Percentiles rank a stretch among this genome's conserved stretches.
Conservation (phyloP, 2,113 vertebrate genomes). For the Melanocharis versteri region DNA sequence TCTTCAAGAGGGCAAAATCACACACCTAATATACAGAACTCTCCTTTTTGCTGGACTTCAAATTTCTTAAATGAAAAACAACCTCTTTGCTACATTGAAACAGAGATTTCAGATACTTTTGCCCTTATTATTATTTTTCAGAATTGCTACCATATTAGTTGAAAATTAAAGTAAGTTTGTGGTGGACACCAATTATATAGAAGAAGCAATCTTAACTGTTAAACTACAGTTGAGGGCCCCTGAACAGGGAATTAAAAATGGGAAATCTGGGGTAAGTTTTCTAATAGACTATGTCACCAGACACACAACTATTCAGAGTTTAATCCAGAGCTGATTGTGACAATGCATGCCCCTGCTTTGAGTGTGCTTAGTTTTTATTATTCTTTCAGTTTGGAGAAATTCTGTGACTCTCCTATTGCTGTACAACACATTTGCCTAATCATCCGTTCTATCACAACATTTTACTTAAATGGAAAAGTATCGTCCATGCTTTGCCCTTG, state of each 20-base stretch:
- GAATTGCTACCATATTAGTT: neutral
- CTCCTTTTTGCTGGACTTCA: neutral
- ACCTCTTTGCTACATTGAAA: neutral
- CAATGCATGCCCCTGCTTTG: neutral
- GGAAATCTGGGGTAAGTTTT: neutral
- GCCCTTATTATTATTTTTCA: neutral
- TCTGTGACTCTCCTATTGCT: neutral
- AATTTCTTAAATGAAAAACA: neutral
- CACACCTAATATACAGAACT: neutral
- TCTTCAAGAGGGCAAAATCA: neutral
- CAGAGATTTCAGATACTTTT: neutral
- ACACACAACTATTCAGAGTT: neutral
- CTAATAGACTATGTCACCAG: neutral
- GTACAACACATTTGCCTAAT: neutral
- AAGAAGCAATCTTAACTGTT: neutral
- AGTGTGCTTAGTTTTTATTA: neutral
- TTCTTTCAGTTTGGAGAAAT: neutral
- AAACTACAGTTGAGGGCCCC: neutral
- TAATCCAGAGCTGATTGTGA: neutral
- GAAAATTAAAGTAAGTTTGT: neutral
- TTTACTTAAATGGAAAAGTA: slow-evolving; percentile 24
- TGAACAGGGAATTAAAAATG: neutral
- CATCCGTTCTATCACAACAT: neutral
- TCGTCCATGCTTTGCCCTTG: neutral
- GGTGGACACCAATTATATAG: neutral